These are phyloP conservation scores for Lerista edwardsae DNA, from an alignment of 2,797 vertebrate genomes.

Conservation along the genomic window DNA sequence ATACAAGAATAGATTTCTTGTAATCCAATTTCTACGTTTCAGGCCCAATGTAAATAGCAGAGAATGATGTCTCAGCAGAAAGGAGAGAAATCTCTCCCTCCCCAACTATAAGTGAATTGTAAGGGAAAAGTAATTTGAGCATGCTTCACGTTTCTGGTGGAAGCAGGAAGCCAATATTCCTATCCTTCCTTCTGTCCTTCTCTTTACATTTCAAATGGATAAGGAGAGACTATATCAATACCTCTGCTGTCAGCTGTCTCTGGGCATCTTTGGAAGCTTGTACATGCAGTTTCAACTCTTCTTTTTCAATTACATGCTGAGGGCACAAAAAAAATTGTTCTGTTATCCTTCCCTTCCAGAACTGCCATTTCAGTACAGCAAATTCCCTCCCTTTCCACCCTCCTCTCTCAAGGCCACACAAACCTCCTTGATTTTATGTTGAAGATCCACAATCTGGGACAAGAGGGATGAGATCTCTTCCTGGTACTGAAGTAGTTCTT, in stretches of 20 bases:
- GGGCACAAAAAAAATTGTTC: slow-evolving; percentile 59
- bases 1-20: background rate
- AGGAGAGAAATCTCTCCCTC: background rate
- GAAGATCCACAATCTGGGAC: slow-evolving; percentile 94
- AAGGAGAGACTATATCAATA: slow-evolving; percentile 62
- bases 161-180: background rate
- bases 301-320: slow-evolving; percentile 95
- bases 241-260: slow-evolving; percentile 94
- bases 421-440: slow-evolving; percentile 94
- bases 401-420: slow-evolving; percentile 18
- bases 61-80: background rate
- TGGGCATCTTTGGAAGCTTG: slow-evolving; percentile 97
- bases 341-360: background rate
- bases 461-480: slow-evolving; percentile 95
- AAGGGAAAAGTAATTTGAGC: background rate
- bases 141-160: background rate
- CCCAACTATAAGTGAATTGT: background rate
- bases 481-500: slow-evolving; percentile 91
- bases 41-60: background rate
- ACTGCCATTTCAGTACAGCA: background rate
- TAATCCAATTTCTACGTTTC: background rate
- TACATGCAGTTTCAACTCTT: slow-evolving; percentile 94
- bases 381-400: background rate
- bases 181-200: background rate
- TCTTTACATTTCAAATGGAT: background rate